A percentile compares a stretch with the other conserved stretches of the same genome.
Evolutionary conservation across 2,113 vertebrate genomes (phyloP).

Genomic region (Columbina picui): DNA sequence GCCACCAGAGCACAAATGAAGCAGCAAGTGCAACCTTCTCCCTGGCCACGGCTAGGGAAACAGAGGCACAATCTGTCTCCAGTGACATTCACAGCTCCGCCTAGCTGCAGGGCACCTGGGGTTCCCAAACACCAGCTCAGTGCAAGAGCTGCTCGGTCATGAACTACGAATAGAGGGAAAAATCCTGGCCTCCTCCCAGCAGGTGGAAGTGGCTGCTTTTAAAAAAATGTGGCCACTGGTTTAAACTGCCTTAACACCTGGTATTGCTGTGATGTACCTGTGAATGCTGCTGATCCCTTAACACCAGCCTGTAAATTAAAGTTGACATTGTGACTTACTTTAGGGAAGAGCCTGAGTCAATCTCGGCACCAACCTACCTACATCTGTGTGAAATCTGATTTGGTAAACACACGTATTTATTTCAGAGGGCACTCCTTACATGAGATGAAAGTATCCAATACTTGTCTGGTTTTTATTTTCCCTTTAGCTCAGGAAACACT

Average conservation of each 20-base stretch:
- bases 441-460: not conserved
- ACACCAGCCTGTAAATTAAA: not conserved
- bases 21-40: not conserved
- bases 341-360: not conserved
- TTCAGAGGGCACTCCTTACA: not conserved
- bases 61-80: not conserved
- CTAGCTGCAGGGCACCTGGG: not conserved
- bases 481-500: not conserved
- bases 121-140: not conserved
- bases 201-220: not conserved
- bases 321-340: not conserved
- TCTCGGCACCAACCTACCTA: not conserved
- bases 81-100: not conserved
- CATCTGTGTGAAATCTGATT: not conserved
- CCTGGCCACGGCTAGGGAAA: not conserved
- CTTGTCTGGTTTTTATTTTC: not conserved
- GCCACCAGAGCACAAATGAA: not conserved
- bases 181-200: fast-evolving
- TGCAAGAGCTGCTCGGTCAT: fast-evolving
- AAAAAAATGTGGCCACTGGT: not conserved
- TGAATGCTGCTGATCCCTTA: not conserved
- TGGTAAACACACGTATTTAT: not conserved
- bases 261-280: not conserved
- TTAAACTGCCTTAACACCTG: not conserved
- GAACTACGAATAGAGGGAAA: fast-evolving